Conservation (phyloP, 1,140 invertebrate genomes). For the Drosophila ironensis region DNA sequence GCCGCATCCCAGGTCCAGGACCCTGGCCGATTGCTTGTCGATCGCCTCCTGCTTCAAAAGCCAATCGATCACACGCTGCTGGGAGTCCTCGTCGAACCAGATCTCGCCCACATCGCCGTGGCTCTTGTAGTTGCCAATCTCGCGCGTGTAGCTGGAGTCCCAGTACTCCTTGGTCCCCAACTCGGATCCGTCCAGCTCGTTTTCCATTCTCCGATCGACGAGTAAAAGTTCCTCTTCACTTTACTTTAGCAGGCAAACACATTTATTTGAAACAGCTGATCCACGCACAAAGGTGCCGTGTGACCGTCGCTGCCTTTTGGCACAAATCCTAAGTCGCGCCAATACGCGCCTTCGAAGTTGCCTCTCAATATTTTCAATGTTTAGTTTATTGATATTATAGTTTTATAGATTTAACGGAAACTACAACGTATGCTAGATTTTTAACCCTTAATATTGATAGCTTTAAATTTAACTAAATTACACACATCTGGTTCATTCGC, state of each 20-base stretch:
- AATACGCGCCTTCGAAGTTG: too few species aligned
- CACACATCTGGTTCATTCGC: slow-evolving; percentile 30
- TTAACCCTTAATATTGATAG: slow-evolving; percentile 42
- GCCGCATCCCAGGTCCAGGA: slow-evolving; percentile 92
- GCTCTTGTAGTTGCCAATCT: slow-evolving; percentile 91
- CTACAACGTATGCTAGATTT: slow-evolving; percentile 49
- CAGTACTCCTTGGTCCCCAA: slow-evolving; percentile 92
- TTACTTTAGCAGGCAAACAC: not conserved
- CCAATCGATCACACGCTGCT: slow-evolving; percentile 88
- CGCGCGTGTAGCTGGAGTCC: slow-evolving; percentile 90
- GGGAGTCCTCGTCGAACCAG: slow-evolving; percentile 95
- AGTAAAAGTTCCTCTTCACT: too few species aligned
- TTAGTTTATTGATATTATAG: slow-evolving; percentile 74
- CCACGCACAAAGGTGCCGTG: not conserved
- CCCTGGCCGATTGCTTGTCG: slow-evolving; percentile 81
- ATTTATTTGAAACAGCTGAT: slow-evolving; percentile 12
- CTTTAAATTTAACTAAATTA: slow-evolving; percentile 59
- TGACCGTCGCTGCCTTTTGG: too few species aligned
- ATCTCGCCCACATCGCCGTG: slow-evolving; percentile 95
- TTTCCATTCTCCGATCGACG: slow-evolving; percentile 71
- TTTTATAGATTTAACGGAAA: slow-evolving; percentile 55
- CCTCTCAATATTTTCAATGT: too few species aligned
- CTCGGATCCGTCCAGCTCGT: slow-evolving; percentile 87
- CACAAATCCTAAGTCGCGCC: too few species aligned
- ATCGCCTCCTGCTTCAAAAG: slow-evolving; percentile 82